Evolutionary conservation across 2,113 vertebrate species (phyloP).

Genomic region (Xiphophorus couchianus): DNA sequence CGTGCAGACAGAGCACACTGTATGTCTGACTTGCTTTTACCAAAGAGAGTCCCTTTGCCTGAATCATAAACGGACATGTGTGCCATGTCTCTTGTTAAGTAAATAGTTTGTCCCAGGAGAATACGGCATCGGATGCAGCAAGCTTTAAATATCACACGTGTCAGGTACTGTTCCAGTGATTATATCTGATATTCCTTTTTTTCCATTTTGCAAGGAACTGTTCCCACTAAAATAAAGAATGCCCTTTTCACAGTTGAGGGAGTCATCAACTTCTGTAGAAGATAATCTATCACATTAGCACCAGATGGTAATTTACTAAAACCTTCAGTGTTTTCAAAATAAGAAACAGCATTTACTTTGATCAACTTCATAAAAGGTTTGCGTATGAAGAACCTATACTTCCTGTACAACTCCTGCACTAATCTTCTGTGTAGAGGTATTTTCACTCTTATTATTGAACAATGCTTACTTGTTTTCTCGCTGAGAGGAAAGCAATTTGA

Average conservation of each 20-base stretch:
- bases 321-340: not conserved
- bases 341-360: too few relatives aligned
- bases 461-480: too few relatives aligned
- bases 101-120: not conserved
- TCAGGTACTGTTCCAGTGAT: not conserved
- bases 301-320: not conserved
- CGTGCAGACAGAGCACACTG: slow-evolving; percentile 32
- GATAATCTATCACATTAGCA: not conserved
- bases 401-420: too few relatives aligned
- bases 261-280: not conserved
- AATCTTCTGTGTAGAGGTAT: too few relatives aligned
- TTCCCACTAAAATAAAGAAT: too few relatives aligned
- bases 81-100: not conserved
- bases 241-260: too few relatives aligned
- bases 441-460: too few relatives aligned
- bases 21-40: slow-evolving; percentile 11
- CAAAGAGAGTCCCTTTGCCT: not conserved
- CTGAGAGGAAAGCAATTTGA: slow-evolving; percentile 23
- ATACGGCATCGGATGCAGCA: not conserved
- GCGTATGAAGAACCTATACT: too few relatives aligned
- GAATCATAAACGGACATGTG: not conserved
- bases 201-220: too few relatives aligned
- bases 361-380: too few relatives aligned
- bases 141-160: not conserved
- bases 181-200: not conserved